A percentile compares a stretch with the other conserved stretches of the same genome.
Conservation (phyloP, 2,888 invertebrate species). For the Brachyopa scutellaris region DNA sequence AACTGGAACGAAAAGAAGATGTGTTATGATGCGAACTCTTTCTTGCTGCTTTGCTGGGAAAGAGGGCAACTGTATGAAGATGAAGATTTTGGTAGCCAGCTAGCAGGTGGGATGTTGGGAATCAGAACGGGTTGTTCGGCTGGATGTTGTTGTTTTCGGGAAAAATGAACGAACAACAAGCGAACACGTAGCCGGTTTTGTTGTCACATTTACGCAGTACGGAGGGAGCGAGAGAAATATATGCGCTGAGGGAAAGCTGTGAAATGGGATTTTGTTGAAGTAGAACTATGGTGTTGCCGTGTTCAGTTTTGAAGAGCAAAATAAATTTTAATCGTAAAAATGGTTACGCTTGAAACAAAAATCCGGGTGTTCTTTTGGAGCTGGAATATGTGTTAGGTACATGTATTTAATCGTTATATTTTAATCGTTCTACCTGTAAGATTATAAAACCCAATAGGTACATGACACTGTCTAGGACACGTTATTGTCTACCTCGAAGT, state of each 20-base stretch:
- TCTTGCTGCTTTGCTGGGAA: conserved; percentile 4
- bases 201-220: conserved; percentile 5
- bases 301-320: no score
- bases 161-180: conserved; percentile 67
- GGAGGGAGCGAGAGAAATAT: conserved; percentile 1
- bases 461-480: no score
- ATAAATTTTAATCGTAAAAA: no score
- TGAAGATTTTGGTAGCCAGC: conserved; percentile 3
- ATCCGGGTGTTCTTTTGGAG: no score
- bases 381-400: no score
- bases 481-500: no score
- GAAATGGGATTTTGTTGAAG: conserved; percentile 6
- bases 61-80: conserved; percentile 11
- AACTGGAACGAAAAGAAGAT: conserved; percentile 19
- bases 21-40: conserved; percentile 24
- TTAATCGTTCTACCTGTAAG: no score
- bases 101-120: background rate
- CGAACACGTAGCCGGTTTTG: conserved; percentile 68
- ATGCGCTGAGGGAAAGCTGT: background rate
- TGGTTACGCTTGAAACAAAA: no score
- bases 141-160: conserved; percentile 45
- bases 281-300: conserved; percentile 5
- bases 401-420: no score
- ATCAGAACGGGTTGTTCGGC: conserved; percentile 16
- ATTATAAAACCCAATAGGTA: no score